Conservation (phyloP, 2,888 invertebrate genomes). For the Xestia sexstrigata region DNA sequence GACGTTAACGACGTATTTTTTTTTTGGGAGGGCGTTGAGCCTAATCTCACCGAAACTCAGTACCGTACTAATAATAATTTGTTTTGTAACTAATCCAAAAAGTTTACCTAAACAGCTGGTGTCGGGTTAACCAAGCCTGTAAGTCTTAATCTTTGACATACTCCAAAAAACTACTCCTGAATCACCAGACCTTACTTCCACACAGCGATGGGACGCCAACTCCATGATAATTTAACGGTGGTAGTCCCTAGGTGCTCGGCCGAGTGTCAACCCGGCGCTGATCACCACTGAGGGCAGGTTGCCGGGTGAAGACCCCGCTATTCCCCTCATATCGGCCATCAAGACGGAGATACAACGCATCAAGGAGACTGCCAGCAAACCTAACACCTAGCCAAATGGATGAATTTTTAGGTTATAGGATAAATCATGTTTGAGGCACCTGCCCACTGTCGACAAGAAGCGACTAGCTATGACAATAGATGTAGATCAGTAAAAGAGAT, state of each 20-base stretch:
- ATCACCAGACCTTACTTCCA: slow-evolving; percentile 65
- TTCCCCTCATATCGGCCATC: slow-evolving; percentile 96
- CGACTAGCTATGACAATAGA: not conserved
- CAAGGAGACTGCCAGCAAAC: slow-evolving; percentile 80
- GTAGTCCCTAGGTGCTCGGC: slow-evolving; percentile 73
- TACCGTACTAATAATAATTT: not conserved
- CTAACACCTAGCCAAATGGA: slow-evolving; percentile 69
- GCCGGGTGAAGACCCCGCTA: slow-evolving; percentile 93
- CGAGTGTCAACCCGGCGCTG: slow-evolving; percentile 82
- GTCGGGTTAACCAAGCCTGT: slow-evolving; percentile 42
- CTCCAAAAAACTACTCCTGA: slow-evolving; percentile 25
- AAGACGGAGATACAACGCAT: slow-evolving; percentile 92
- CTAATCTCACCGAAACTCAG: not conserved
- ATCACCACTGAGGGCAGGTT: slow-evolving; percentile 91
- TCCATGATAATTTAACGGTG: slow-evolving; percentile 76
- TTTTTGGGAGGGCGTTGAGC: too few species aligned
- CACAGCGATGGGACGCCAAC: slow-evolving; percentile 76
- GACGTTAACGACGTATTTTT: too few species aligned
- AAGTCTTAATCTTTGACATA: slow-evolving; percentile 26
- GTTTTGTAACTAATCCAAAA: not conserved
- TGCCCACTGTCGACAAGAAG: not conserved
- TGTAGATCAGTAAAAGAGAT: not conserved
- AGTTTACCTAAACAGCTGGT: slow-evolving; percentile 41
- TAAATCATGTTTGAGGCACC: not conserved
- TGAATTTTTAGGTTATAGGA: slow-evolving; percentile 19